A percentile compares a stretch with the other conserved stretches of the same genome.
Conservation (phyloP, 1,140 invertebrate species). For the Drosophila pallidifrons region DNA sequence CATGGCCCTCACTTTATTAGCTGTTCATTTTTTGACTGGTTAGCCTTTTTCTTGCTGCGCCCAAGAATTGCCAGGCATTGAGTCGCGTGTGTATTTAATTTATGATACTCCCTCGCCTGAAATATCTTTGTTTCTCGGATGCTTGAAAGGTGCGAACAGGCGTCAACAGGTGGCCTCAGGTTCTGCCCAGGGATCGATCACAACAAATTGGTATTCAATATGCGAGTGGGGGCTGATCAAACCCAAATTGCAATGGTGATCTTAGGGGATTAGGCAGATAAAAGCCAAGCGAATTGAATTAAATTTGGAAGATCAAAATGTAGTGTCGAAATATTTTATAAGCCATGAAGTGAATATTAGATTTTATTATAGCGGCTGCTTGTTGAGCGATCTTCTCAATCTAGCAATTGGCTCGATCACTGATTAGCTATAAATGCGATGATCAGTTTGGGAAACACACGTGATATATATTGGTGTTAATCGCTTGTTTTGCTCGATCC, state of each 20-base stretch:
- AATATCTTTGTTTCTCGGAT: conserved; percentile 12
- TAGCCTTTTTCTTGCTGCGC: conserved; percentile 1
- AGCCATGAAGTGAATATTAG: too few species aligned
- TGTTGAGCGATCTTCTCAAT: not conserved
- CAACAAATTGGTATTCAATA: conserved; percentile 49
- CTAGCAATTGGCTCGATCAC: not conserved
- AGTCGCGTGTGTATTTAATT: conserved; percentile 70
- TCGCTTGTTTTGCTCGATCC: conserved; percentile 21
- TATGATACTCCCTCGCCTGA: conserved; percentile 60
- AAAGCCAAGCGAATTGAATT: too few species aligned
- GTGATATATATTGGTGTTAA: conserved; percentile 14
- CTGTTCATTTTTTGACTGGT: conserved; percentile 2
- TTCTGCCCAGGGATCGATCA: conserved; percentile 42
- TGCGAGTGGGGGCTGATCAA: conserved; percentile 24
- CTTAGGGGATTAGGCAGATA: too few species aligned
- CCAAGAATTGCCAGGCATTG: conserved; percentile 23
- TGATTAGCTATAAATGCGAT: not conserved
- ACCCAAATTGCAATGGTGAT: conserved; percentile 7
- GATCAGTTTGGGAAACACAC: not conserved
- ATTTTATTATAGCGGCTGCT: not conserved
- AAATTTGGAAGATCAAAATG: too few species aligned
- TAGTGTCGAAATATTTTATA: too few species aligned
- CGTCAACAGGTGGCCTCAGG: conserved; percentile 63
- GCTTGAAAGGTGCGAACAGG: conserved; percentile 55
- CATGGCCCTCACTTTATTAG: conserved; percentile 13